Evolutionary conservation across 2,113 vertebrate species (phyloP), one percentile per base, ranked within the genome.

Genomic region (Sclerurus mexicanus): DNA sequence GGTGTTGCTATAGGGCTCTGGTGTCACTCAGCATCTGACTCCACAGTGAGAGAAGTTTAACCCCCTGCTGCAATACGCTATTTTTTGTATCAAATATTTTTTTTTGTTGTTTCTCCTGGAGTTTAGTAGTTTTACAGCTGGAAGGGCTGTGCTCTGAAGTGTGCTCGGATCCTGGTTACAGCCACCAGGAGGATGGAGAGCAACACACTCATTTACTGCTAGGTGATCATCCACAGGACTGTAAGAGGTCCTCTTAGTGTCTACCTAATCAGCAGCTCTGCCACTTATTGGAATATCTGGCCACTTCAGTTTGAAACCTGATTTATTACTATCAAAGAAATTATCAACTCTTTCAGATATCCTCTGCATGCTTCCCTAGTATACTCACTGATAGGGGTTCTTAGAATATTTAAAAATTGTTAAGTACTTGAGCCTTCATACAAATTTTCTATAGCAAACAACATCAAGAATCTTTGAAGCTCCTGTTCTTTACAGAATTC

Each of bases 1-100:
- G 78, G 24, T 10, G 8, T 33, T 6, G 13, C 24, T 76, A 3
- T 22, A 24, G 0, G 0, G 22, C 30, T 44, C 47, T 82, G 44
- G 37, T 39, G 28, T 28, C 66, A 33, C 60, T 67, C 53, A 67
- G 30, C 31, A 53, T 44, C 46, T 56, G 30, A n/a, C 19, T 39
- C n/a, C 74, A 56, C 6, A 25, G 27, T 10, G 12, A 12, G 56
- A 79, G 40, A 75, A 82, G 63, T 87, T 28, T 63, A 81, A 64
- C 7, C 5, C 5, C 6, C 1, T 53, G 22, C 16, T 68, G 24
- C 28, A 44, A 47, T n/a, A 47, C 13, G 1, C 18, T 44, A 7
- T 8, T 40, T 39, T 74, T 52, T 39, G 1, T 12, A 58, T 19
- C 24, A 75, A 16, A 22, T 28, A 12, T 40, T 40, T 40, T 28